Percentiles rank a stretch among this genome's conserved stretches.
phyloP scores from a whole-genome alignment of 2,888 invertebrate genomes.

The Ennomos quercinarius region DNA sequence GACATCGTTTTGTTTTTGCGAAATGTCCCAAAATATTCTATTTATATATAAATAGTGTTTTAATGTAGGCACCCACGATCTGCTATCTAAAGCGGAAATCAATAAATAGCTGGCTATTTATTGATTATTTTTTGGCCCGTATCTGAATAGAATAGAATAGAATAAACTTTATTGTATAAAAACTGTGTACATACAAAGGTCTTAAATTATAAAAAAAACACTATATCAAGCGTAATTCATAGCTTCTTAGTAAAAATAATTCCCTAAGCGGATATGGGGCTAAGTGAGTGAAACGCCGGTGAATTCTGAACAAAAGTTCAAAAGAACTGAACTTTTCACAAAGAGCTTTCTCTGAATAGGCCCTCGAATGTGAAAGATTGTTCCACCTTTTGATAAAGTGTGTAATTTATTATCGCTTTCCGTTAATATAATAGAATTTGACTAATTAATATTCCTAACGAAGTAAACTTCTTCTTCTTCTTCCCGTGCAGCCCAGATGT shows the following conservation, averaged over 20 bases:
- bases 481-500: too few relatives aligned
- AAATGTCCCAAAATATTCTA: too few relatives aligned
- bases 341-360: conserved; percentile 47
- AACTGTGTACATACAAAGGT: too few relatives aligned
- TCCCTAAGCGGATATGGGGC: conserved; percentile 34
- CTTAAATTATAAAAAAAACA: too few relatives aligned
- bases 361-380: conserved; percentile 49
- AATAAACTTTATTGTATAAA: too few relatives aligned
- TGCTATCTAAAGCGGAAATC: too few relatives aligned
- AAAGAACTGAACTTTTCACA: conserved; percentile 54
- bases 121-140: too few relatives aligned
- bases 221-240: background rate
- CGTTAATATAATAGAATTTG: conserved; percentile 1
- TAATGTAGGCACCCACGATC: too few relatives aligned
- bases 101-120: too few relatives aligned
- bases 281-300: conserved; percentile 43
- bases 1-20: too few relatives aligned
- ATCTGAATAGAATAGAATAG: too few relatives aligned
- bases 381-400: conserved; percentile 39
- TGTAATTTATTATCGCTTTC: conserved; percentile 19
- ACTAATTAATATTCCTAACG: conserved; percentile 6
- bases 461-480: background rate
- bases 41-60: too few relatives aligned
- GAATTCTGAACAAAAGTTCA: conserved; percentile 52
- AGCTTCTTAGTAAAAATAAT: conserved; percentile 18